Conservation (phyloP, 2,797 vertebrate genomes). For the Anas flavirostris region DNA sequence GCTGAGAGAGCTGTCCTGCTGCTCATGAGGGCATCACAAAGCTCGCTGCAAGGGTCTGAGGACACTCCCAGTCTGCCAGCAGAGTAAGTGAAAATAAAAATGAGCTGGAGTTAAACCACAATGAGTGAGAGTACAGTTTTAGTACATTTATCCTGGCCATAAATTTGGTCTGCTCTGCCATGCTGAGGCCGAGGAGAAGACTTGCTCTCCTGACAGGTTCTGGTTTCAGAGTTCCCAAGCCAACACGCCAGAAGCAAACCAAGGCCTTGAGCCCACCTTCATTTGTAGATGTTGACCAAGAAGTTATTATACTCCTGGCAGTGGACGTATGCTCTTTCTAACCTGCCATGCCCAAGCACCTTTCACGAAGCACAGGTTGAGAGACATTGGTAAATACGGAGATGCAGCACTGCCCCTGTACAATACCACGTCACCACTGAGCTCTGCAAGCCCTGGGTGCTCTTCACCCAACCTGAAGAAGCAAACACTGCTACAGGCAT, state of each 20-base stretch:
- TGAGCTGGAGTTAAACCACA: background rate
- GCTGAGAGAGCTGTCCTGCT: background rate
- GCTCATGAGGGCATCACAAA: background rate
- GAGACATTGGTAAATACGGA: background rate
- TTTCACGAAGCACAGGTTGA: background rate
- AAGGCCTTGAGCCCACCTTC: background rate
- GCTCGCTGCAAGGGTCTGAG: background rate
- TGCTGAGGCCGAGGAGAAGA: accelerated
- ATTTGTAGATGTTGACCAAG: background rate
- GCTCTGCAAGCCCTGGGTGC: background rate
- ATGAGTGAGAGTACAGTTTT: background rate
- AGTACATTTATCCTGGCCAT: background rate
- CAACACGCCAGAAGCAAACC: background rate
- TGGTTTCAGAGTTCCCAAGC: background rate
- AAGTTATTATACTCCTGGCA: background rate
- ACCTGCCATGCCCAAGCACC: background rate
- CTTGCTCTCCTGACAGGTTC: background rate
- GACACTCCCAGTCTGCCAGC: background rate
- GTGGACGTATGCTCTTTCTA: background rate
- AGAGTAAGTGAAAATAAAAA: background rate
- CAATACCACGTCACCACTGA: background rate
- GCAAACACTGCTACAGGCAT: background rate
- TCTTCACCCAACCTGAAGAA: background rate
- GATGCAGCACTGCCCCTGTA: background rate
- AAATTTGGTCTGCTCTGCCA: background rate